phyloP scores from a whole-genome alignment of 2,113 vertebrate species.

The Pteruthius melanotis region DNA sequence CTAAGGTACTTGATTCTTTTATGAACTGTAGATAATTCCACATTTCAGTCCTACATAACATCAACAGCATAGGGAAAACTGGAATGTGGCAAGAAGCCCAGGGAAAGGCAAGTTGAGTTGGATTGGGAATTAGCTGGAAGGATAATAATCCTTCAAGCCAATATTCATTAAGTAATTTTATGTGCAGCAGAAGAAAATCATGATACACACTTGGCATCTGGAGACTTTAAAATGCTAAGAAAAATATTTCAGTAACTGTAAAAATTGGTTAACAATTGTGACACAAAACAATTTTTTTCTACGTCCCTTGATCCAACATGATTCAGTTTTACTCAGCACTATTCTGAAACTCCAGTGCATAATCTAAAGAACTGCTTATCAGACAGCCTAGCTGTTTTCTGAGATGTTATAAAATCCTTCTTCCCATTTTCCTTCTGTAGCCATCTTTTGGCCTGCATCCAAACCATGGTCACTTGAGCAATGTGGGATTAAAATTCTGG shows the following conservation, averaged over 20 bases:
- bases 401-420: neutral
- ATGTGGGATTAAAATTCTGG: neutral
- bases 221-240: slow-evolving; percentile 19
- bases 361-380: neutral
- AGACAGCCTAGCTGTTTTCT: neutral
- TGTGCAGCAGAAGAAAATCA: slow-evolving; percentile 26
- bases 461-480: neutral
- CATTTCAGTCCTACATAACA: slow-evolving; percentile 56
- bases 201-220: slow-evolving; percentile 2
- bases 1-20: slow-evolving; percentile 48
- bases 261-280: neutral
- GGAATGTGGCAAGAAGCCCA: slow-evolving; percentile 59
- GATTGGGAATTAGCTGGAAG: slow-evolving; percentile 33
- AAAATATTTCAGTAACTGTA: slow-evolving; percentile 19
- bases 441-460: neutral
- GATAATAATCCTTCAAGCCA: slow-evolving; percentile 51
- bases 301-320: neutral
- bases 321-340: neutral
- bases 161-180: slow-evolving; percentile 64
- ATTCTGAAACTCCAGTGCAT: neutral
- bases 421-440: neutral
- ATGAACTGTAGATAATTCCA: slow-evolving; percentile 58
- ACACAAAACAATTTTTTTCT: neutral
- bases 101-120: slow-evolving; percentile 18
- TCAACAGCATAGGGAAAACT: slow-evolving; percentile 49